phyloP scores from a whole-genome alignment of 2,797 vertebrate genomes.

The Notolabrus celidotus region DNA sequence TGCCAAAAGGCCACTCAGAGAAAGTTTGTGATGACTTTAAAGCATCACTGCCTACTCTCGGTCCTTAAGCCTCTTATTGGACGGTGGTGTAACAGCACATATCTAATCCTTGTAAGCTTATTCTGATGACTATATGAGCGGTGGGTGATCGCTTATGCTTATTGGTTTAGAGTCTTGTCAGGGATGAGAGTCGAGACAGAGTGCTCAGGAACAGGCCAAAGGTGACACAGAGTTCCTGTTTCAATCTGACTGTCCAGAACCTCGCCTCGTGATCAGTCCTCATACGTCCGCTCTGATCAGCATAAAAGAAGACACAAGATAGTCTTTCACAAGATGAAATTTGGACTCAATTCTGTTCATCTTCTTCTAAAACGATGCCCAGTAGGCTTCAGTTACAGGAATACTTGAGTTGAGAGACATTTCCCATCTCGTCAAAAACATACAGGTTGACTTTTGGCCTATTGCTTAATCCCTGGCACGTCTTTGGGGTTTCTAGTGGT shows the following conservation, averaged over 20 bases:
- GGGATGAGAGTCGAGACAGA: constrained; percentile 32
- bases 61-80: constrained; percentile 72
- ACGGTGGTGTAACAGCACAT: constrained; percentile 58
- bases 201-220: constrained; percentile 45
- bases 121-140: constrained; percentile 62
- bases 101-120: constrained; percentile 66
- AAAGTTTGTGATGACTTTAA: constrained; percentile 51
- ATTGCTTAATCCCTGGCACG: constrained; percentile 63
- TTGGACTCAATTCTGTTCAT: constrained; percentile 24
- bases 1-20: constrained; percentile 36
- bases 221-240: constrained; percentile 40
- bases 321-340: constrained; percentile 52
- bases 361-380: constrained; percentile 43
- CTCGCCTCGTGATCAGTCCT: constrained; percentile 3
- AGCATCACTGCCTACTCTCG: constrained; percentile 40
- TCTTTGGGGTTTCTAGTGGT: constrained; percentile 49
- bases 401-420: constrained; percentile 30
- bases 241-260: constrained; percentile 18
- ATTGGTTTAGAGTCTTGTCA: constrained; percentile 59
- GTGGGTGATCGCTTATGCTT: constrained; percentile 56
- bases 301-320: constrained; percentile 11
- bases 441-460: constrained; percentile 64
- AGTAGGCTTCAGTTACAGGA: constrained; percentile 39
- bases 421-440: constrained; percentile 49
- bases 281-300: not conserved